A percentile compares a stretch with the other conserved stretches of the same genome.
phyloP scores from a whole-genome alignment of 2,888 invertebrate species.

The Chrysolina haemoptera region DNA sequence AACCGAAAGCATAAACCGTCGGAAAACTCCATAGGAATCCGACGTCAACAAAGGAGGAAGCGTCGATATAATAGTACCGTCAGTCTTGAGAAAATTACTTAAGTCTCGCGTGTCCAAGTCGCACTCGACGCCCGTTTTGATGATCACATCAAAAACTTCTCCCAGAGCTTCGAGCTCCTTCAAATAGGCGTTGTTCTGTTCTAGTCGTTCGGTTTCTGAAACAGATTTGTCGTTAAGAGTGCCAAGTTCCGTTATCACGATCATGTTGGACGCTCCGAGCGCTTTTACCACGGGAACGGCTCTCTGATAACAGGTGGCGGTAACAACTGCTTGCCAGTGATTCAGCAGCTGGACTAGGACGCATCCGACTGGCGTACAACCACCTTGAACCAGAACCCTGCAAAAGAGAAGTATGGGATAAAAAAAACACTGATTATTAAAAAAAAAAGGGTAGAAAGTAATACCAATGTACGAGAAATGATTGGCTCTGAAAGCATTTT shows the following conservation, averaged over 20 bases:
- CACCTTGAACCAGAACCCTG: constrained; percentile 74
- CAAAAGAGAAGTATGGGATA: constrained; percentile 29
- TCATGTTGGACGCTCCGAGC: constrained; percentile 72
- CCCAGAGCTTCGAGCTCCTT: constrained; percentile 62
- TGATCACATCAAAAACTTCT: constrained; percentile 64
- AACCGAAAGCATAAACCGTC: constrained; percentile 69
- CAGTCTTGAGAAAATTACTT: constrained; percentile 55
- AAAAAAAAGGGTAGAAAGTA: too few species aligned
- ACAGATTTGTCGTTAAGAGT: constrained; percentile 46
- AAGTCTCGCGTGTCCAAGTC: constrained; percentile 57
- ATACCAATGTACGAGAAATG: too few species aligned
- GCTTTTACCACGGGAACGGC: constrained; percentile 74
- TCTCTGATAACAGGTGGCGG: constrained; percentile 71
- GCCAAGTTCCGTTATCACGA: constrained; percentile 64
- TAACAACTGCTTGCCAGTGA: constrained; percentile 74
- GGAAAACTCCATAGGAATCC: constrained; percentile 72
- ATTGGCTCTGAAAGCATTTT: too few species aligned
- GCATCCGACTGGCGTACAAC: constrained; percentile 75
- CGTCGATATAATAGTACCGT: constrained; percentile 69
- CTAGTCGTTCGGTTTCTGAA: constrained; percentile 33
- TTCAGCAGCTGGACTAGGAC: constrained; percentile 74
- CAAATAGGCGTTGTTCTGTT: constrained; percentile 42
- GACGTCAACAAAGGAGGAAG: constrained; percentile 70
- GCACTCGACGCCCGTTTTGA: constrained; percentile 59
- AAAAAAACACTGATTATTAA: too few species aligned